A percentile compares a stretch with the other conserved stretches of the same genome.
Conservation (phyloP, 2,797 vertebrate species). For the Spinus pinus region DNA sequence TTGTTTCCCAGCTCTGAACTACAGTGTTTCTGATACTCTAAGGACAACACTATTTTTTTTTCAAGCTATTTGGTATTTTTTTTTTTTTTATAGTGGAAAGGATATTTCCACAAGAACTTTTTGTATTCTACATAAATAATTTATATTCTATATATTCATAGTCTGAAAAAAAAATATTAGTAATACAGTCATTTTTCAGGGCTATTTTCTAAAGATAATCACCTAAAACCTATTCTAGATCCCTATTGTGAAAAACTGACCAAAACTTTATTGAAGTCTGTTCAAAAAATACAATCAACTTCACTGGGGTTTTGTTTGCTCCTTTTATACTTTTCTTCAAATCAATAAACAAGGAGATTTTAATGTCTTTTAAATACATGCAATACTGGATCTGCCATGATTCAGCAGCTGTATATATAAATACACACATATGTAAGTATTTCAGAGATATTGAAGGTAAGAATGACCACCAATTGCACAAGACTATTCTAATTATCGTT, state of each 20-base stretch:
- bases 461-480: neutral
- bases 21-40: neutral
- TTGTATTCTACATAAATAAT: neutral
- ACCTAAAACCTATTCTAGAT: neutral
- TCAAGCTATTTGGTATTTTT: neutral
- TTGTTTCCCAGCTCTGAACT: neutral
- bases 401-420: neutral
- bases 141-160: neutral
- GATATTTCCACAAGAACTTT: neutral
- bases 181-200: neutral
- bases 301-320: neutral
- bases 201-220: neutral
- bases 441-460: neutral
- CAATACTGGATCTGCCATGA: neutral
- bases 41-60: neutral
- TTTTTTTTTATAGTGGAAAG: neutral
- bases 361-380: neutral
- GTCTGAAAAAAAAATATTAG: neutral
- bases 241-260: neutral
- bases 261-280: neutral
- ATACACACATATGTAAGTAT: neutral
- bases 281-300: neutral
- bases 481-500: neutral
- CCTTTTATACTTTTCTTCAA: neutral
- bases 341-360: neutral